Evolutionary conservation across 2,888 invertebrate species (phyloP).

Genomic region (Oligia strigilis): DNA sequence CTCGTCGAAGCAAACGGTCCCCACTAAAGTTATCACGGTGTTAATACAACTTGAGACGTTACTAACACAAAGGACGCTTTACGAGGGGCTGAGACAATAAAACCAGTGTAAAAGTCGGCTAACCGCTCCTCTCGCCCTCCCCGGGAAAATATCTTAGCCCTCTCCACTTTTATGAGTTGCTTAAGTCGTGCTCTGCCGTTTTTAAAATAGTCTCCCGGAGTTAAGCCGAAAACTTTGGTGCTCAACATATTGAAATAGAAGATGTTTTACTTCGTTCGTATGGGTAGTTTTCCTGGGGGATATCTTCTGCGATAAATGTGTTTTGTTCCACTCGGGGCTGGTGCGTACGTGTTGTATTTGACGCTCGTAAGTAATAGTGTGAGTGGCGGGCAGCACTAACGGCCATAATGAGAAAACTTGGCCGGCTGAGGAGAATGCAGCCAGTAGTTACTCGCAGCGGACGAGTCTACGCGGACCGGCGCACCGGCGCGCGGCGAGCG

Average conservation of each 20-base stretch:
- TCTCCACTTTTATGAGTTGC: slow-evolving; percentile 84
- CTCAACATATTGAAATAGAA: slow-evolving; percentile 78
- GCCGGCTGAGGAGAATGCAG: slow-evolving; percentile 76
- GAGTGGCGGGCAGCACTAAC: slow-evolving; percentile 80
- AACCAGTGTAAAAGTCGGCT: slow-evolving; percentile 88
- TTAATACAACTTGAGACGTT: slow-evolving; percentile 87
- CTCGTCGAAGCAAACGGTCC: slow-evolving; percentile 63
- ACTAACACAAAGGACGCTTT: slow-evolving; percentile 85
- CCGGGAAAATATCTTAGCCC: slow-evolving; percentile 79
- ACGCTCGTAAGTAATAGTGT: slow-evolving; percentile 79
- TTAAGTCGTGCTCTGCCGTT: slow-evolving; percentile 80
- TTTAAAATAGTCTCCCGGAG: slow-evolving; percentile 78
- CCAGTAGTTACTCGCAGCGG: slow-evolving; percentile 64
- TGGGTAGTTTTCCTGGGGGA: slow-evolving; percentile 39
- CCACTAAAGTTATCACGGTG: slow-evolving; percentile 85
- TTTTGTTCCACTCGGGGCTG: slow-evolving; percentile 65
- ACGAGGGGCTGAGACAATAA: slow-evolving; percentile 87
- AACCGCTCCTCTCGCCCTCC: slow-evolving; percentile 82
- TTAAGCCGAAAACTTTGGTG: slow-evolving; percentile 75
- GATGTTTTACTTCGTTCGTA: slow-evolving; percentile 61
- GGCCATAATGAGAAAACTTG: slow-evolving; percentile 89
- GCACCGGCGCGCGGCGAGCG: slow-evolving; percentile 53
- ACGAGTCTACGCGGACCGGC: slow-evolving; percentile 74
- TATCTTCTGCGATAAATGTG: slow-evolving; percentile 58
- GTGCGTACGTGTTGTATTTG: slow-evolving; percentile 80